These are phyloP conservation scores for Nipponacmea schrenckii DNA, from an alignment of 2,888 invertebrate species.

Conservation along the genomic window DNA sequence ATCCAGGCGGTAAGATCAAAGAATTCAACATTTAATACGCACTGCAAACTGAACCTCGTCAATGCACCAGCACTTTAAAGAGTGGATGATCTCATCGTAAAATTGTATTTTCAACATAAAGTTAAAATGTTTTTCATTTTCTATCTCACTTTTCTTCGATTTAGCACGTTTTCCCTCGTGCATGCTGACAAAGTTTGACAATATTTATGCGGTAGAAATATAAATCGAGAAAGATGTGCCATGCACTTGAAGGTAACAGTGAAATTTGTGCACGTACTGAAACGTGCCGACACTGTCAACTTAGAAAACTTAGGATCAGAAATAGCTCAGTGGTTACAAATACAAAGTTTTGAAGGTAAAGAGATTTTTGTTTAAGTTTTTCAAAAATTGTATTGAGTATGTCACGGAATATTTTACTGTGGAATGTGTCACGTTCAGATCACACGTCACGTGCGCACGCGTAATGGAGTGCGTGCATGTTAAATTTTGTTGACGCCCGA, in stretches of 20 bases:
- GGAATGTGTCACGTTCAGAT: slow-evolving; percentile 31
- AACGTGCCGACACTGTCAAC: not conserved
- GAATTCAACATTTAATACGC: too few species aligned
- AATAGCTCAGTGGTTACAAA: too few species aligned
- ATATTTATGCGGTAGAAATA: not conserved
- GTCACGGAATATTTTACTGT: slow-evolving; percentile 19
- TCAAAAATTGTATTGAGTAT: slow-evolving; percentile 10
- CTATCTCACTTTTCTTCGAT: not conserved
- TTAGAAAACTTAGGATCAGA: too few species aligned
- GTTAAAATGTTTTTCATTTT: slow-evolving; percentile 7
- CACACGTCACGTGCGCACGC: slow-evolving; percentile 53
- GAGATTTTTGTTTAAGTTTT: too few species aligned
- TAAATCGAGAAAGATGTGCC: not conserved
- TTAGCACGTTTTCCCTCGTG: not conserved
- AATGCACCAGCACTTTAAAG: not conserved
- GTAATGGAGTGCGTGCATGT: slow-evolving; percentile 56
- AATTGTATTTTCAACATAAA: not conserved
- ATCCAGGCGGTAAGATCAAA: too few species aligned
- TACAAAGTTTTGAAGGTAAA: too few species aligned
- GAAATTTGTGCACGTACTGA: slow-evolving; percentile 7
- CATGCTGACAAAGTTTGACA: not conserved
- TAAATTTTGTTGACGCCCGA: slow-evolving; percentile 46
- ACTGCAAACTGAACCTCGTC: too few species aligned
- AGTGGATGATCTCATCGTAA: not conserved
- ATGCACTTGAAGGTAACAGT: not conserved